Evolutionary conservation across 1,140 invertebrate species (phyloP).

Genomic region (Zaprionus africanus): DNA sequence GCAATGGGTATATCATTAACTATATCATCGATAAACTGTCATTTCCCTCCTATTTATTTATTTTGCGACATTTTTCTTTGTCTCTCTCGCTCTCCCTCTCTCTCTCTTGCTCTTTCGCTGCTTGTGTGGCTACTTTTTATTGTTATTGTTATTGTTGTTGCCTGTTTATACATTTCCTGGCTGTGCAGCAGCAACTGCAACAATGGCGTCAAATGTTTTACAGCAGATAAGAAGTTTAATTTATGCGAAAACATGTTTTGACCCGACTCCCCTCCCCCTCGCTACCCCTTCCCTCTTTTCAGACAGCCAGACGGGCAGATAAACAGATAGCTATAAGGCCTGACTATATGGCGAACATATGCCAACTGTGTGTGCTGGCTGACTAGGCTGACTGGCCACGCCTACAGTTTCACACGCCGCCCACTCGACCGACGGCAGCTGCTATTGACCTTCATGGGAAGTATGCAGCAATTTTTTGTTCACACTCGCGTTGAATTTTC

Average conservation of each 20-base stretch:
- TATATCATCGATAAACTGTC: slow-evolving; percentile 73
- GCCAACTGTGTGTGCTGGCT: slow-evolving; percentile 19
- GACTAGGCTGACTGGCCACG: slow-evolving; percentile 47
- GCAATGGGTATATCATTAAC: slow-evolving; percentile 64
- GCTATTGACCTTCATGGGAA: slow-evolving; percentile 69
- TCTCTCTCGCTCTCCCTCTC: neutral
- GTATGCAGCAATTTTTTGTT: slow-evolving; percentile 50
- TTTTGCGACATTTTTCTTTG: slow-evolving; percentile 40
- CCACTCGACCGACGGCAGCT: neutral
- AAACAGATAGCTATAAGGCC: slow-evolving; percentile 40
- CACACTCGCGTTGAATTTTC: slow-evolving; percentile 45
- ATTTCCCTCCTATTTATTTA: slow-evolving; percentile 63
- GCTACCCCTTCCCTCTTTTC: too few relatives aligned
- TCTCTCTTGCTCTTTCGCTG: neutral
- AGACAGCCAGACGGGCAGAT: slow-evolving; percentile 44
- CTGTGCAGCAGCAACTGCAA: slow-evolving; percentile 48
- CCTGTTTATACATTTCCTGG: slow-evolving; percentile 67
- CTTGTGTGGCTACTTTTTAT: slow-evolving; percentile 20
- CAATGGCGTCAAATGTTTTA: slow-evolving; percentile 80
- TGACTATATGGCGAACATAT: slow-evolving; percentile 7
- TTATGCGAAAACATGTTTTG: slow-evolving; percentile 84
- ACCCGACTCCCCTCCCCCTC: slow-evolving; percentile 30
- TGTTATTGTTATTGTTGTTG: slow-evolving; percentile 29
- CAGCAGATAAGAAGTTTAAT: slow-evolving; percentile 83
- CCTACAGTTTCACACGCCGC: slow-evolving; percentile 54